Conservation (phyloP, 2,888 invertebrate species). For the Ophraella communa region DNA sequence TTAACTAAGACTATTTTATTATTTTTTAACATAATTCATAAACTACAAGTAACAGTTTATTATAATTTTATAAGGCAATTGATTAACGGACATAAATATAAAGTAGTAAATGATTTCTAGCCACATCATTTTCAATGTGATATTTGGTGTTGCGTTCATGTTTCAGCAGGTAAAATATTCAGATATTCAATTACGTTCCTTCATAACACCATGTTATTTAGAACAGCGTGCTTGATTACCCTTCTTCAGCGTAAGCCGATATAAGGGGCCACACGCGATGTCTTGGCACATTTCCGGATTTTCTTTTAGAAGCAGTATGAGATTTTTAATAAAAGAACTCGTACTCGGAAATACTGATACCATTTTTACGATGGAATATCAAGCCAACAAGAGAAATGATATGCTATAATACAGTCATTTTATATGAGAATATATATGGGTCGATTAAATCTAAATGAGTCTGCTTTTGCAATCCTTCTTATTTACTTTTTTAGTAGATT, state of each 20-base stretch:
- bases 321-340: slow-evolving; percentile 24
- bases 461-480: slow-evolving; percentile 9
- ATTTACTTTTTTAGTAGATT: slow-evolving; percentile 19
- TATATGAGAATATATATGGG: slow-evolving; percentile 23
- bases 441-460: slow-evolving; percentile 24
- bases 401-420: slow-evolving; percentile 22
- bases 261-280: slow-evolving; percentile 34
- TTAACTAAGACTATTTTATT: no score
- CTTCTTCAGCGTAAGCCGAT: slow-evolving; percentile 33
- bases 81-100: not conserved
- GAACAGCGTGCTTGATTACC: slow-evolving; percentile 35
- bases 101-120: slow-evolving; percentile 5
- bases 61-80: no score
- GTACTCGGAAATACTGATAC: slow-evolving; percentile 23
- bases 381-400: slow-evolving; percentile 23
- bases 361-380: slow-evolving; percentile 26
- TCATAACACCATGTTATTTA: slow-evolving; percentile 38
- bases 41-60: no score
- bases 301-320: slow-evolving; percentile 21
- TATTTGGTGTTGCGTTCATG: slow-evolving; percentile 20
- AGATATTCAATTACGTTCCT: slow-evolving; percentile 36
- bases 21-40: no score
- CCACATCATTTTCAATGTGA: slow-evolving; percentile 14
- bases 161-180: slow-evolving; percentile 31
- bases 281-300: slow-evolving; percentile 32